Evolutionary conservation across 2,888 invertebrate species (phyloP).

Genomic region (Lumbricus terrestris): DNA sequence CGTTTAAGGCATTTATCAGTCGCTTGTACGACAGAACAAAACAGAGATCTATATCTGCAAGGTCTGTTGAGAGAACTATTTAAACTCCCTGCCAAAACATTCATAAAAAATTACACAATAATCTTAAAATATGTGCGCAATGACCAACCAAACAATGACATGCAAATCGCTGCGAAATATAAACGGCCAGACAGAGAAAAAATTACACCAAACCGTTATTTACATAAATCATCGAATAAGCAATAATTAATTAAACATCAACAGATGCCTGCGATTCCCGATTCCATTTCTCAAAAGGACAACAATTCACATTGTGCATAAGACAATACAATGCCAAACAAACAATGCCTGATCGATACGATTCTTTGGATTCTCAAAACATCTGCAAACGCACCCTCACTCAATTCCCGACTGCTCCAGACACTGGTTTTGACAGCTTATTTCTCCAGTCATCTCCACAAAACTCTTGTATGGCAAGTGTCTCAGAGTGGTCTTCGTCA

Average conservation of each 20-base stretch:
- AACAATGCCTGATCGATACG: not conserved
- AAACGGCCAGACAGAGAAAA: not conserved
- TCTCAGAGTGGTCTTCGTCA: not conserved
- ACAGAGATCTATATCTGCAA: not conserved
- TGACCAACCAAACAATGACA: not conserved
- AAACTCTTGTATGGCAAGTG: too few species aligned
- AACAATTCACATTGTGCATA: not conserved
- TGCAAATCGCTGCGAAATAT: not conserved
- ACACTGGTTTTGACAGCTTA: not conserved
- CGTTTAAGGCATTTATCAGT: not conserved
- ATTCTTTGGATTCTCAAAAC: not conserved
- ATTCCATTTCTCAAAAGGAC: not conserved
- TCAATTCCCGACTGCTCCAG: not conserved
- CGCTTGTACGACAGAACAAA: not conserved
- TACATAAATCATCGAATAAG: not conserved
- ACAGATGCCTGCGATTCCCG: too few species aligned
- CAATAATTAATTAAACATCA: not conserved
- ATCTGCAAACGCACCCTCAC: not conserved
- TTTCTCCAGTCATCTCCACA: not conserved
- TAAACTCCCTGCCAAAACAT: not conserved
- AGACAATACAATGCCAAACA: not conserved
- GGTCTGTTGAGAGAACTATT: not conserved
- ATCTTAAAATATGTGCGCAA: not conserved
- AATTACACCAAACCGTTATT: not conserved
- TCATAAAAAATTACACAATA: not conserved